Base-by-base conservation (phyloP, 2,888 invertebrate species). In the Clepsis dumicolana region DNA sequence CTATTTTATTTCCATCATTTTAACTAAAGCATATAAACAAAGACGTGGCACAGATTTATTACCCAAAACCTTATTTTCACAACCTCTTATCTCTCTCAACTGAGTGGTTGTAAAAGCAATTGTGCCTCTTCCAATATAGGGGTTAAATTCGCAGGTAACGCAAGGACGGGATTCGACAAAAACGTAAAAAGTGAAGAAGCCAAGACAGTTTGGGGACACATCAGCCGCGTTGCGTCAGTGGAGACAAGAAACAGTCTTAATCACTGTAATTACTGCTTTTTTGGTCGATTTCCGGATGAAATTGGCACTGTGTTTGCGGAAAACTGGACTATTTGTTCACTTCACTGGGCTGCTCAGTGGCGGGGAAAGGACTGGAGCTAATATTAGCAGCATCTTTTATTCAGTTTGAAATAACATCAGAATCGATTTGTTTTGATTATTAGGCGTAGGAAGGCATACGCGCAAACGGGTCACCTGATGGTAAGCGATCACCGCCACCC, bases 241-340 rank as follows among this genome's bases (percentile, higher is more conserved):
- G n/a, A 27, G 53, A 29, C 27, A 54, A 54, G 12, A 54, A 54
- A 29, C 53, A 8, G 41, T 16, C 16, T 54, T 29, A 54, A 54
- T 54, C 29, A 29, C 29, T 1, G 16, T 27, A 54, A 54, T 53
- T 16, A 16, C n/a, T 25, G 27, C 53, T 54, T 54, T 54, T 54
- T 54, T 48, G 48, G 48, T 12, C 48, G 18, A 18, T 54, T 54
- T 29, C 53, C 27, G 53, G 53, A 53, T 27, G 27, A 53, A 53
- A 53, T 29, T 53, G 27, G 27, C 27, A 53, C 16, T 21, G 8
- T 16, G 53, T 29, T 48, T 16, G n/a, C 53, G 29, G 53, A 52
- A 52, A 52, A 29, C 53, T 16, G 53, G 29, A 29, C 12, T 27
- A 54, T 54, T 54, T 54, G 29, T 29, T 25, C 29, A 54, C 21